Evolutionary conservation across 2,888 invertebrate genomes (phyloP).

Genomic region (Melikaiella ostensackeni): DNA sequence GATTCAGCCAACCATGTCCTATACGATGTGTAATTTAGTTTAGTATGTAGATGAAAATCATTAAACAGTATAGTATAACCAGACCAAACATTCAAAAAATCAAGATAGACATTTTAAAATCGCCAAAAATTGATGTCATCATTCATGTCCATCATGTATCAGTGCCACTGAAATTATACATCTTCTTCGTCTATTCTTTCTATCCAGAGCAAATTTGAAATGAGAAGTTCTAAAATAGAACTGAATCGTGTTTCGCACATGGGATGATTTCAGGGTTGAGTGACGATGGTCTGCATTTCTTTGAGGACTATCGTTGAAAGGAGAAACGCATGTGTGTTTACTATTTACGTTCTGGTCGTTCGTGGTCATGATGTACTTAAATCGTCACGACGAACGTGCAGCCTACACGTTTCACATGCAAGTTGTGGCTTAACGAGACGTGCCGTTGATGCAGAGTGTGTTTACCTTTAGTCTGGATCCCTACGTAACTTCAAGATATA

Average conservation of each 20-base stretch:
- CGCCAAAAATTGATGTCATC: no score
- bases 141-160: not conserved
- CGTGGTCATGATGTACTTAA: constrained; percentile 7
- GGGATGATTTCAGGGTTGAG: constrained; percentile 29
- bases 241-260: not conserved
- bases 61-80: not conserved
- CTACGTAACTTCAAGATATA: not conserved
- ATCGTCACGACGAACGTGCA: constrained; percentile 10
- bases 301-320: not conserved
- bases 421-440: constrained; percentile 23
- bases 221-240: not conserved
- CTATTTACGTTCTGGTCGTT: not conserved
- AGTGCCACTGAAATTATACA: no score
- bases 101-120: no score
- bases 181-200: not conserved
- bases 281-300: not conserved
- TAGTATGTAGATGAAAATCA: not conserved
- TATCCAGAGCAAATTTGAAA: not conserved
- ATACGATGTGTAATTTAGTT: not conserved
- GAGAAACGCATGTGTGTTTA: constrained; percentile 11
- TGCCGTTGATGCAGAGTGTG: constrained; percentile 16
- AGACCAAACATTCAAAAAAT: no score
- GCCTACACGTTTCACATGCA: constrained; percentile 3
- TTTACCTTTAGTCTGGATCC: constrained; percentile 29
- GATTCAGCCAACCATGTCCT: constrained; percentile 27